Percentiles rank a stretch among this genome's conserved stretches.
phyloP scores from a whole-genome alignment of 2,888 invertebrate genomes.

The Prosapia bicincta region DNA sequence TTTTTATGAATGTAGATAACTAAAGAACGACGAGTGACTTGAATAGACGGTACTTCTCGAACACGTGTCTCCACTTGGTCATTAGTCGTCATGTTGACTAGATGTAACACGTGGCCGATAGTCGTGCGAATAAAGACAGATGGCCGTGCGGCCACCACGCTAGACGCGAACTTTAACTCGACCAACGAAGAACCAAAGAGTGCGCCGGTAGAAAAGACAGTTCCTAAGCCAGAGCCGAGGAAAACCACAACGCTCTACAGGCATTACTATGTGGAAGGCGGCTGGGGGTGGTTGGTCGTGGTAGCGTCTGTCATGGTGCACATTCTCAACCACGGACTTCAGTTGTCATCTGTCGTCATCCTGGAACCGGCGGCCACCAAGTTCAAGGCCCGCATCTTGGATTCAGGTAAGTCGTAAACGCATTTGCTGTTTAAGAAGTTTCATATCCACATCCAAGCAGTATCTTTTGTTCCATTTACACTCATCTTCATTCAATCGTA shows the following conservation, averaged over 20 bases:
- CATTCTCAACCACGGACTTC: slow-evolving; percentile 69
- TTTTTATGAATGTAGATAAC: too few relatives aligned
- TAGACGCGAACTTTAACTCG: neutral
- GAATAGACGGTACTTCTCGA: too few relatives aligned
- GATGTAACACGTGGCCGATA: neutral
- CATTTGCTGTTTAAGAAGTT: too few relatives aligned
- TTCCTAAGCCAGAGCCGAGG: slow-evolving; percentile 36
- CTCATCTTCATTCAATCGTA: too few relatives aligned
- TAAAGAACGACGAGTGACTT: too few relatives aligned
- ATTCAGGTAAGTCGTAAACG: slow-evolving; percentile 27
- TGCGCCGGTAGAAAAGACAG: neutral
- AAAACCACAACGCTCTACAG: slow-evolving; percentile 51
- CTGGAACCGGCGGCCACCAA: slow-evolving; percentile 42
- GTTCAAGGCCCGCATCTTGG: slow-evolving; percentile 13
- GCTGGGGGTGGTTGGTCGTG: slow-evolving; percentile 82
- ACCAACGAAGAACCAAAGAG: neutral
- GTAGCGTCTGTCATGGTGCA: slow-evolving; percentile 70
- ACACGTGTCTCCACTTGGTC: too few relatives aligned
- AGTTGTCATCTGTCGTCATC: slow-evolving; percentile 57
- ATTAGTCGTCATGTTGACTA: neutral
- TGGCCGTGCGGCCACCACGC: neutral
- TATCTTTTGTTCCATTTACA: too few relatives aligned
- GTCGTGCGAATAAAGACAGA: neutral
- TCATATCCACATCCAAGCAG: too few relatives aligned
- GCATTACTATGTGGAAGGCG: slow-evolving; percentile 83